Evolutionary conservation across 2,888 invertebrate genomes (phyloP).

Genomic region (Nomada lathburiana): DNA sequence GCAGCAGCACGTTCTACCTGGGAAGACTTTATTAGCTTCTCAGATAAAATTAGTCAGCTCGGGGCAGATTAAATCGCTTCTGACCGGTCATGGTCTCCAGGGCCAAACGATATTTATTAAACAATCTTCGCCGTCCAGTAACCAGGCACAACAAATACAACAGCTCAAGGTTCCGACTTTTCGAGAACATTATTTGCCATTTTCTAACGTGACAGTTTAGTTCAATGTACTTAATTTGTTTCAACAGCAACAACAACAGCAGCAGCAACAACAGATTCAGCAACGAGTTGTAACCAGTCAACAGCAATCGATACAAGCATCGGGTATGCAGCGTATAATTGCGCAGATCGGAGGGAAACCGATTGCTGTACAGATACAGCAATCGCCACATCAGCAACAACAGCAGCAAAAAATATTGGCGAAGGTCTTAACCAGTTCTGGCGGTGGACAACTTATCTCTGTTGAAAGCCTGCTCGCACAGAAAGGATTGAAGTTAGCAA

Average conservation of each 20-base stretch:
- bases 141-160: constrained; percentile 78
- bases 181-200: too few relatives aligned
- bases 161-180: constrained; percentile 82
- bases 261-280: constrained; percentile 79
- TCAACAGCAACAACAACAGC: constrained; percentile 83
- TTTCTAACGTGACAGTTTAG: neutral
- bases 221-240: constrained; percentile 77
- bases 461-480: constrained; percentile 87
- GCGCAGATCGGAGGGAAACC: constrained; percentile 83
- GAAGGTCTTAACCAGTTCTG: constrained; percentile 90
- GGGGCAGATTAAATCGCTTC: constrained; percentile 82
- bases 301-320: constrained; percentile 79
- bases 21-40: constrained; percentile 82
- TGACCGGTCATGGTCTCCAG: constrained; percentile 82
- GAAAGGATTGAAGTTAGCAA: constrained; percentile 81
- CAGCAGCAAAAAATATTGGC: constrained; percentile 87
- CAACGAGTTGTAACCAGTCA: constrained; percentile 75
- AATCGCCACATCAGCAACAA: constrained; percentile 84
- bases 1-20: constrained; percentile 80
- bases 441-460: constrained; percentile 86
- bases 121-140: constrained; percentile 78
- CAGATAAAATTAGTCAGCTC: constrained; percentile 83
- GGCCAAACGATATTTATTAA: constrained; percentile 83
- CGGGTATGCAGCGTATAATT: constrained; percentile 83
- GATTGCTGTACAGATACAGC: constrained; percentile 85